These are phyloP conservation scores for Lepidocolaptes lacrymiger DNA, from an alignment of 2,797 vertebrate species.

Conservation along the genomic window DNA sequence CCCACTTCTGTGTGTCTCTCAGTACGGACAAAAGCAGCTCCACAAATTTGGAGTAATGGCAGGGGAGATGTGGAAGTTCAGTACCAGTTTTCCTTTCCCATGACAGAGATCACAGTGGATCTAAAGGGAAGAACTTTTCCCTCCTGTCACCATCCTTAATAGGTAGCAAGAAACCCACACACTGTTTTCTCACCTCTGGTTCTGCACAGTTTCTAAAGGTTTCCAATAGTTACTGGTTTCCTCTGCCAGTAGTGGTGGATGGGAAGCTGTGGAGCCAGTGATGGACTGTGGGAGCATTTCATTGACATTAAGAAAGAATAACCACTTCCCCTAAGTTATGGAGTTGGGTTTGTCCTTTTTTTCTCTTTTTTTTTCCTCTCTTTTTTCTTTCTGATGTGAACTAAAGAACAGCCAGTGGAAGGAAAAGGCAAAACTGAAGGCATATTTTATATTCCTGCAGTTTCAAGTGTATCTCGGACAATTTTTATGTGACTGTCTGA, in stretches of 20 bases:
- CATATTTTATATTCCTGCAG: neutral
- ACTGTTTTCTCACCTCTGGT: neutral
- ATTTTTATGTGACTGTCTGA: neutral
- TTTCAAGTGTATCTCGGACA: neutral
- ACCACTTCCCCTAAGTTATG: neutral
- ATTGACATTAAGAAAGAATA: neutral
- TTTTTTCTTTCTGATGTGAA: neutral
- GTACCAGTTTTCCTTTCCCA: neutral
- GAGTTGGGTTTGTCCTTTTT: neutral
- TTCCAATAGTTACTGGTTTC: neutral
- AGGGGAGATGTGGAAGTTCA: neutral
- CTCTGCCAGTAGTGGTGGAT: neutral
- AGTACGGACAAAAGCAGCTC: neutral
- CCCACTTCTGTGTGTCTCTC: neutral
- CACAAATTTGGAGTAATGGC: accelerated
- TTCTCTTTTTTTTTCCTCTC: neutral
- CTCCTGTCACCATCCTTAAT: neutral
- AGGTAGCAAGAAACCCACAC: neutral
- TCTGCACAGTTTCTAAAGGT: neutral
- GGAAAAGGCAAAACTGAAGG: neutral
- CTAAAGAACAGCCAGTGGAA: neutral
- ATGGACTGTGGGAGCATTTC: neutral
- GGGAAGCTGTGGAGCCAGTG: neutral
- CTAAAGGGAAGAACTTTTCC: neutral
- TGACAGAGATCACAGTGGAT: neutral